Evolutionary conservation across 2,113 vertebrate species (phyloP).

Genomic region (Otolemur garnettii): DNA sequence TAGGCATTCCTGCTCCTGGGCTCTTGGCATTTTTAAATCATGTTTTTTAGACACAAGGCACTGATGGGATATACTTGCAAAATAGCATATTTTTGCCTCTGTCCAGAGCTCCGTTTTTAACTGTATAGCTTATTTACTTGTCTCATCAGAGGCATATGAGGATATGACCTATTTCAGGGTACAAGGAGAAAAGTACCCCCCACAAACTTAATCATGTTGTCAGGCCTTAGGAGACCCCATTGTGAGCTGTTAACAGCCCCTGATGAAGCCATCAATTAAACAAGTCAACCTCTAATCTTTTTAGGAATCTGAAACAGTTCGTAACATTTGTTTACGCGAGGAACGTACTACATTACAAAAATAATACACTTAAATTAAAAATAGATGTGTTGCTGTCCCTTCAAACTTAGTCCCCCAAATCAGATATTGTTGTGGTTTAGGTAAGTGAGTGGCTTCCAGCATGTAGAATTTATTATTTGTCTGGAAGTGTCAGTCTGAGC

Average conservation of each 20-base stretch:
- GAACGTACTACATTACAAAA: neutral
- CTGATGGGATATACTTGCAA: neutral
- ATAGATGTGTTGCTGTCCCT: neutral
- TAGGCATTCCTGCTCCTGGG: neutral
- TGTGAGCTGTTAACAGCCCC: constrained; percentile 49
- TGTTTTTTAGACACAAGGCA: neutral
- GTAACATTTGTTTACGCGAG: neutral
- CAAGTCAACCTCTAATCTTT: neutral
- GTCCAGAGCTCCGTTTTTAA: constrained; percentile 53
- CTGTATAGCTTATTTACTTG: constrained; percentile 44
- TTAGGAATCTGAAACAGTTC: neutral
- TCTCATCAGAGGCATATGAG: neutral
- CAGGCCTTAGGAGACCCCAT: neutral
- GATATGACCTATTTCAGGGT: neutral
- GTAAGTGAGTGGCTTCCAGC: neutral
- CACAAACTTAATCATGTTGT: neutral
- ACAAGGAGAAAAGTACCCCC: neutral
- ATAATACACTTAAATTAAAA: neutral
- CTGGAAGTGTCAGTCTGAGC: neutral
- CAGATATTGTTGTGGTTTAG: neutral
- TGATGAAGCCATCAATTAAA: constrained; percentile 27
- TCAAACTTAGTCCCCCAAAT: neutral
- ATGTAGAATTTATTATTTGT: neutral
- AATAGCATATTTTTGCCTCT: constrained; percentile 26
- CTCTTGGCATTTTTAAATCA: neutral